A percentile compares a stretch with the other conserved stretches of the same genome.
These are phyloP conservation scores for Acanthococcus lagerstroemiae DNA, from an alignment of 2,888 invertebrate species.

Conservation along the genomic window DNA sequence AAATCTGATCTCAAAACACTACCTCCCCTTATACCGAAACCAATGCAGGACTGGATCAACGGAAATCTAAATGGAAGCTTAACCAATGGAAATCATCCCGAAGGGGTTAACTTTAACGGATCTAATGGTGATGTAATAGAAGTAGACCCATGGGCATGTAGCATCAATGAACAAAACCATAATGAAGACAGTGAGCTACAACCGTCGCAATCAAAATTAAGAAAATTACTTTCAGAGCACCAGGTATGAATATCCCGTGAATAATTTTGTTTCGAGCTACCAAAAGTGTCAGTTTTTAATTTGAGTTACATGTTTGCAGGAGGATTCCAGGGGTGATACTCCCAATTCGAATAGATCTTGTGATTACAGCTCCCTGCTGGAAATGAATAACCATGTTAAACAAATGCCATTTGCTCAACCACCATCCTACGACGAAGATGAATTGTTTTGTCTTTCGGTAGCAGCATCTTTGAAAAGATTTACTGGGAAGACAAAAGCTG, in stretches of 20 bases:
- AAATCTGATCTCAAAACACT: constrained; percentile 21
- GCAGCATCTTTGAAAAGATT: constrained; percentile 30
- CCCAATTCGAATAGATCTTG: constrained; percentile 21
- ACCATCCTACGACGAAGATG: constrained; percentile 25
- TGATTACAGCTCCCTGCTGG: constrained; percentile 7
- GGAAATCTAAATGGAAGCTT: neutral
- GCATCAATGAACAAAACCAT: constrained; percentile 21
- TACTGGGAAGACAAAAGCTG: constrained; percentile 27
- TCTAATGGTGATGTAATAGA: constrained; percentile 24
- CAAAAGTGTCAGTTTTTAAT: too few species aligned
- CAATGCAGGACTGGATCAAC: constrained; percentile 30
- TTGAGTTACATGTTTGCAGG: neutral
- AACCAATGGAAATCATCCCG: neutral
- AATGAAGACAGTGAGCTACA: constrained; percentile 22
- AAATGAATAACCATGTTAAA: constrained; percentile 3
- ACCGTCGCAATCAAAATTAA: constrained; percentile 24
- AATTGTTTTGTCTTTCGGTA: constrained; percentile 26
- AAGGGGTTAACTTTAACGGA: neutral
- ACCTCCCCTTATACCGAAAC: constrained; percentile 26
- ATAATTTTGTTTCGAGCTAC: neutral
- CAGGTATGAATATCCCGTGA: constrained; percentile 5
- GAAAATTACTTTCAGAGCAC: constrained; percentile 22
- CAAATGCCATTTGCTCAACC: neutral
- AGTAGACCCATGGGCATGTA: constrained; percentile 30
- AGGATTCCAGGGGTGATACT: constrained; percentile 25